Conservation (phyloP, 1,140 invertebrate genomes). For the Lordiphosa collinella region DNA sequence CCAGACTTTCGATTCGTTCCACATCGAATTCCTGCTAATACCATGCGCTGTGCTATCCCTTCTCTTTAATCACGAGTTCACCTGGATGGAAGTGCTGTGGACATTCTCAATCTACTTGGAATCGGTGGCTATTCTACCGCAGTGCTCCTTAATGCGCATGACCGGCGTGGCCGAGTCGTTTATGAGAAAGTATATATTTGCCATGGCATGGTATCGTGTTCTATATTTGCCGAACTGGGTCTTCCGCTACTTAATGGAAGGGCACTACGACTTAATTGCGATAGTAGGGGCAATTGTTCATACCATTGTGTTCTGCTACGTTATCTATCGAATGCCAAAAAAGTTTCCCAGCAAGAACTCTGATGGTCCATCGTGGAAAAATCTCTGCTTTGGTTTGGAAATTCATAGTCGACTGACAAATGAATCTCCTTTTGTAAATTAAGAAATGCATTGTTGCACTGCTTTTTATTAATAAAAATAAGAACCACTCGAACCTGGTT, state of each 20-base stretch:
- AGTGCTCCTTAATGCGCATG: slow-evolving; percentile 98
- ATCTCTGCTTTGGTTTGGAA: too few relatives aligned
- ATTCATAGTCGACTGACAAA: too few relatives aligned
- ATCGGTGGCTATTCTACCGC: slow-evolving; percentile 98
- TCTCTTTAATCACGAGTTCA: slow-evolving; percentile 97
- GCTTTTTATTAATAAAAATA: too few relatives aligned
- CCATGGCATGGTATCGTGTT: slow-evolving; percentile 96
- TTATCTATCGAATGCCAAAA: slow-evolving; percentile 89
- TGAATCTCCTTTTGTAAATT: too few relatives aligned
- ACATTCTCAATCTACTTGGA: slow-evolving; percentile 99
- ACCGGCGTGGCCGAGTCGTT: slow-evolving; percentile 99
- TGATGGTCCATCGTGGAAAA: too few relatives aligned
- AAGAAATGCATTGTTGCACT: too few relatives aligned
- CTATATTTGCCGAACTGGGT: slow-evolving; percentile 99
- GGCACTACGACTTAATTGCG: slow-evolving; percentile 97
- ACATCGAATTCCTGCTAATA: slow-evolving; percentile 96
- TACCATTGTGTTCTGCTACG: slow-evolving; percentile 99
- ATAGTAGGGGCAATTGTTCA: slow-evolving; percentile 98
- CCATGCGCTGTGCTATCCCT: slow-evolving; percentile 93
- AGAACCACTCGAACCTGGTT: too few relatives aligned
- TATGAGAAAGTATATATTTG: slow-evolving; percentile 99
- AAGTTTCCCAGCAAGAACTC: too few relatives aligned
- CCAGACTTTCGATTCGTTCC: slow-evolving; percentile 98
- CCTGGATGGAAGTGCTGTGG: slow-evolving; percentile 97
- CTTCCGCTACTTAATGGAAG: slow-evolving; percentile 96